Conservation (phyloP, 64 coral and sea anemone species). For the Porites lutea region DNA sequence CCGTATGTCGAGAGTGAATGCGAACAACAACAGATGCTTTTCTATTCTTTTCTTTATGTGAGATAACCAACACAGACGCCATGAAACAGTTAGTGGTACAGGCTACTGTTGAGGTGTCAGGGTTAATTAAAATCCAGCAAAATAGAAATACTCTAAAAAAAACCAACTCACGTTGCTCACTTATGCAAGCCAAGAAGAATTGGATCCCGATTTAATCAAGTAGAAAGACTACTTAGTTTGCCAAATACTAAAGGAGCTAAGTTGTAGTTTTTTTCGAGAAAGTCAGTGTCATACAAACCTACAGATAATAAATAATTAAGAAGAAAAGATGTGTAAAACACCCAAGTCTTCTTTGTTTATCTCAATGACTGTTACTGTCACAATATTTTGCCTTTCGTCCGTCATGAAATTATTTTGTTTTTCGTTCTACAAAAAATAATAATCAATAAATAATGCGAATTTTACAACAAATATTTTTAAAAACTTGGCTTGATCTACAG, state of each 20-base stretch:
- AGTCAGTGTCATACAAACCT: not conserved
- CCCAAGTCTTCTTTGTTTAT: not conserved
- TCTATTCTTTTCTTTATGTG: not conserved
- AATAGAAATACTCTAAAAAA: not conserved
- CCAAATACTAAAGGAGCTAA: too few species aligned
- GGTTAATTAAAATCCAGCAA: conserved; percentile 2
- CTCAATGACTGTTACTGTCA: too few species aligned
- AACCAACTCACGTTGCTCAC: too few species aligned
- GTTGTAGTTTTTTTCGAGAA: too few species aligned
- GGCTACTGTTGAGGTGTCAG: not conserved
- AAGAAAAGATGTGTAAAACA: not conserved
- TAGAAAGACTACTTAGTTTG: not conserved
- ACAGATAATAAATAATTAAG: not conserved
- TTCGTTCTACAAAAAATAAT: too few species aligned
- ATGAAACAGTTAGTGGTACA: not conserved
- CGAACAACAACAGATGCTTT: not conserved
- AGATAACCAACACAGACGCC: not conserved
- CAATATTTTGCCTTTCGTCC: too few species aligned
- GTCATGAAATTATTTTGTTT: too few species aligned
- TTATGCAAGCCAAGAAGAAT: not conserved
- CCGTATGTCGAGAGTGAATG: not conserved
- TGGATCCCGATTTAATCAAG: not conserved
- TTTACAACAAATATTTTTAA: too few species aligned
- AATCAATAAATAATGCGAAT: too few species aligned
- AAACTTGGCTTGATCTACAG: too few species aligned